Conservation (phyloP, 2,113 vertebrate species). For the Sceloporus undulatus region DNA sequence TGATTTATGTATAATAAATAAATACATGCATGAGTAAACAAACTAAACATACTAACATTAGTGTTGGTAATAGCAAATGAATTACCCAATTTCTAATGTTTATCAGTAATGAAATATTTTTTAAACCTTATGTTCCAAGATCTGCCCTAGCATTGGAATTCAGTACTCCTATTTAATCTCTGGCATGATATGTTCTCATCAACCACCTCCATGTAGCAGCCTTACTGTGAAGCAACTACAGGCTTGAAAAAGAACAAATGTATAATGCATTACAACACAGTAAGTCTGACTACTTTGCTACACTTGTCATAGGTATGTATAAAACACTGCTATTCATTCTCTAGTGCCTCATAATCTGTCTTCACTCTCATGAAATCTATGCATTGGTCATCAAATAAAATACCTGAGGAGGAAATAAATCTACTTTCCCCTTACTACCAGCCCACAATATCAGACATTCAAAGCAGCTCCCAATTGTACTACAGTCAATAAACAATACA, state of each 20-base stretch:
- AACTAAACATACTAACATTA: too few relatives aligned
- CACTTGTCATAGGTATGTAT: constrained; percentile 30
- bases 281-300: background rate
- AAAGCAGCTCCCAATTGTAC: constrained; percentile 42
- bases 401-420: constrained; percentile 52
- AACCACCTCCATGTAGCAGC: too few relatives aligned
- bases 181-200: too few relatives aligned
- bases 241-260: background rate
- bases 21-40: too few relatives aligned
- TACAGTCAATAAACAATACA: constrained; percentile 65
- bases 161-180: too few relatives aligned
- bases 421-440: background rate
- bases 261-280: background rate
- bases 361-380: constrained; percentile 50
- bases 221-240: too few relatives aligned
- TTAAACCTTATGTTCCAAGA: too few relatives aligned
- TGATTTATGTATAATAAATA: too few relatives aligned
- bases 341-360: constrained; percentile 66
- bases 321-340: constrained; percentile 41
- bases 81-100: too few relatives aligned
- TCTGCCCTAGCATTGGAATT: too few relatives aligned
- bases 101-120: too few relatives aligned
- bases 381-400: constrained; percentile 38
- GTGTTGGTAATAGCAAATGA: too few relatives aligned
- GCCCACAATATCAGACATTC: constrained; percentile 2